These are phyloP conservation scores for Hyperopisus bebe DNA, from an alignment of 2,113 vertebrate genomes.

Conservation along the genomic window DNA sequence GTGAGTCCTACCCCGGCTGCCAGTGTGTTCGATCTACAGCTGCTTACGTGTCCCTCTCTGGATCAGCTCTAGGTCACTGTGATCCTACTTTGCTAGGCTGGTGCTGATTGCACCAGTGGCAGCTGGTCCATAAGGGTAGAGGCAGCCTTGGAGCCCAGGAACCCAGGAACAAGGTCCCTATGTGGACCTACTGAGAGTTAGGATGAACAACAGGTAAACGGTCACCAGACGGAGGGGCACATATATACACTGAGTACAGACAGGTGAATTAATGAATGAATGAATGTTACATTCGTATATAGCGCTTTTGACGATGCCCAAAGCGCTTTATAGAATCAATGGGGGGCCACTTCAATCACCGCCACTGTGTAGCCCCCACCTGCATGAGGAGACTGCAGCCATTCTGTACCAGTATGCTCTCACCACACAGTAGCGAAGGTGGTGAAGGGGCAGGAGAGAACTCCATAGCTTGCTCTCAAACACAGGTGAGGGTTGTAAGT, in stretches of 20 bases:
- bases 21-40: neutral
- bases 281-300: no score
- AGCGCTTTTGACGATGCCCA: no score
- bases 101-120: neutral
- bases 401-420: no score
- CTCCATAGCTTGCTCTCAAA: neutral
- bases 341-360: no score
- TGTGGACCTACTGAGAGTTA: neutral
- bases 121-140: neutral
- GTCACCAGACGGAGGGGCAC: neutral
- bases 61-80: neutral
- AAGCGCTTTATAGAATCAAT: no score
- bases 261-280: neutral
- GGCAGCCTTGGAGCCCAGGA: neutral
- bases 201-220: neutral
- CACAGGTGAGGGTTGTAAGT: neutral
- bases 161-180: neutral
- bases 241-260: neutral
- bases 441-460: no score
- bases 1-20: neutral
- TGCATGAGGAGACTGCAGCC: no score
- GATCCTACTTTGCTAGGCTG: neutral
- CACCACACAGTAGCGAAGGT: no score
- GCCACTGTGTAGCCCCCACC: no score
- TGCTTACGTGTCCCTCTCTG: neutral